A percentile compares a stretch with the other conserved stretches of the same genome.
phyloP scores from a whole-genome alignment of 2,113 vertebrate genomes.

The Sebastes fasciatus region DNA sequence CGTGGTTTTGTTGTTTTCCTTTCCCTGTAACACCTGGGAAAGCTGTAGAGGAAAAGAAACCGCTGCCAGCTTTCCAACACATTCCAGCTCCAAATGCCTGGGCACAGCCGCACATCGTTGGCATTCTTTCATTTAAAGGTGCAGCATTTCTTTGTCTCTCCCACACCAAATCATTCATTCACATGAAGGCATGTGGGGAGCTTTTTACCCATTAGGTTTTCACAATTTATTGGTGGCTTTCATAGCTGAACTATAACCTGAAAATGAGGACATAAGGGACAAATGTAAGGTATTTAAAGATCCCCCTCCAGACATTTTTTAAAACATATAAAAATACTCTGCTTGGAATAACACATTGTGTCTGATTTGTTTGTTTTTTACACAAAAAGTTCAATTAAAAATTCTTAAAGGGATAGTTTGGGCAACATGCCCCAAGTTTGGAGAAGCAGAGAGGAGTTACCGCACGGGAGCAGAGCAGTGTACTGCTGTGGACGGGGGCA shows the following conservation, averaged over 20 bases:
- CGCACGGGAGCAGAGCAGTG: too few species aligned
- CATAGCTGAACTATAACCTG: background rate
- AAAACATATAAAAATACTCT: background rate
- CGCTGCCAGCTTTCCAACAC: slow-evolving; percentile 74
- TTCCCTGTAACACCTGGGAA: slow-evolving; percentile 75
- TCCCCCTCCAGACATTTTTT: background rate
- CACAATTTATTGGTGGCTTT: background rate
- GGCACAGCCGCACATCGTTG: slow-evolving; percentile 71
- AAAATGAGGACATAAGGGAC: background rate
- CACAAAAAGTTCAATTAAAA: background rate
- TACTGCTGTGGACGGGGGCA: too few species aligned
- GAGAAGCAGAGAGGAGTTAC: too few species aligned
- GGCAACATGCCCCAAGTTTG: too few species aligned
- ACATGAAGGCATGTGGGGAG: background rate
- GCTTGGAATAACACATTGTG: background rate
- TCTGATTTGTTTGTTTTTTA: background rate
- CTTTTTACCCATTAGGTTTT: background rate
- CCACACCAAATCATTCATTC: slow-evolving; percentile 12
- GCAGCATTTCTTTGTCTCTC: slow-evolving; percentile 64
- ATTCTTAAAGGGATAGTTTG: background rate
- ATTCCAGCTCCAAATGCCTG: slow-evolving; percentile 74
- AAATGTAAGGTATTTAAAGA: background rate
- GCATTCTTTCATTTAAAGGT: slow-evolving; percentile 74
- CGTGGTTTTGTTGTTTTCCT: slow-evolving; percentile 65
- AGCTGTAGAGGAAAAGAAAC: slow-evolving; percentile 66